Evolutionary conservation across 2,888 invertebrate genomes (phyloP).

Genomic region (Elmis aenea): DNA sequence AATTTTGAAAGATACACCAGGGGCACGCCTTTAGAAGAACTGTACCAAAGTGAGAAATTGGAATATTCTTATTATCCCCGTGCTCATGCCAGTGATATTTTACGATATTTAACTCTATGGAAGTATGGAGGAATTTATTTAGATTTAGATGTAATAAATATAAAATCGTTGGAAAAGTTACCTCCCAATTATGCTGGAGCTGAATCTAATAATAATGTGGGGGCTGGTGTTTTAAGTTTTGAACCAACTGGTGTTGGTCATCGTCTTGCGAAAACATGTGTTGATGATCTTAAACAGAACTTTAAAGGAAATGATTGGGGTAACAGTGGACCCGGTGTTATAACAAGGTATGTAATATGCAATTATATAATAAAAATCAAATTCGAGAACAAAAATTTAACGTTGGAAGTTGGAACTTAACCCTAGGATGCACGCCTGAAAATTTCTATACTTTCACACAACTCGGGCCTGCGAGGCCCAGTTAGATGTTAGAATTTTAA

Average conservation of each 20-base stretch:
- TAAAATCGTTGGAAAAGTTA: conserved; percentile 53
- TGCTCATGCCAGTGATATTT: conserved; percentile 60
- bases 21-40: conserved; percentile 54
- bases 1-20: conserved; percentile 50
- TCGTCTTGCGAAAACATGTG: conserved; percentile 53
- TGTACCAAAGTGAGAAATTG: conserved; percentile 50
- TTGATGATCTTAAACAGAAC: conserved; percentile 51
- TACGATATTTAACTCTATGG: conserved; percentile 63
- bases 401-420: no score
- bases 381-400: no score
- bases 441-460: no score
- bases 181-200: conserved; percentile 58
- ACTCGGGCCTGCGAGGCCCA: no score
- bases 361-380: no score
- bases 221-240: conserved; percentile 65
- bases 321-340: conserved; percentile 62
- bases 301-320: conserved; percentile 57
- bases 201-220: conserved; percentile 55
- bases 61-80: conserved; percentile 53
- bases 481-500: no score
- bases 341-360: conserved; percentile 55
- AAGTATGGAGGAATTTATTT: conserved; percentile 75
- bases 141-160: conserved; percentile 68
- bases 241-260: conserved; percentile 50
- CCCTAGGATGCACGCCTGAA: no score